Conservation (phyloP, 2,797 vertebrate species). For the Dryobates pubescens region DNA sequence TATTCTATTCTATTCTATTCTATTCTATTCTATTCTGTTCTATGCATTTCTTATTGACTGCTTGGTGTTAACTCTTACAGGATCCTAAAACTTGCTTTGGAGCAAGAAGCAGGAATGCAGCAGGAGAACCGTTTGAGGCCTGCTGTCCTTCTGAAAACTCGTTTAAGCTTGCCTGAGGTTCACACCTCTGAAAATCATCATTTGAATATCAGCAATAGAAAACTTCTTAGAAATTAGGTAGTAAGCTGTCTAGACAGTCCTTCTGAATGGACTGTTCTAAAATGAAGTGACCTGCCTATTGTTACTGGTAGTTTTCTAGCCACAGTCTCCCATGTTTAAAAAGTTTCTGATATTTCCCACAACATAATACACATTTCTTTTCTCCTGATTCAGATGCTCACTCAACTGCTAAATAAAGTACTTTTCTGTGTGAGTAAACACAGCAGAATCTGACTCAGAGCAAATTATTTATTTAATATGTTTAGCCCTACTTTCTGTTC, state of each 20-base stretch:
- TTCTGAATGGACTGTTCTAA: not conserved
- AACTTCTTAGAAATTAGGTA: not conserved
- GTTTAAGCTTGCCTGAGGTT: not conserved
- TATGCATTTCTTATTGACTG: not conserved
- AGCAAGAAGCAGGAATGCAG: not conserved
- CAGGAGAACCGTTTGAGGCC: not conserved
- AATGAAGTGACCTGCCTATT: not conserved
- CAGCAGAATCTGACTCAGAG: constrained; percentile 12
- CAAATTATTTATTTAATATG: constrained; percentile 59
- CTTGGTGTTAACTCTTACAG: not conserved
- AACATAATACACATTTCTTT: not conserved
- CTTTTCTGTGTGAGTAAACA: constrained; percentile 42
- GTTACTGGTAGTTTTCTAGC: not conserved
- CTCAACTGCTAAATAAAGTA: constrained; percentile 38
- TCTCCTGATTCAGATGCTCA: constrained; percentile 17
- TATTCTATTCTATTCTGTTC: too few species aligned
- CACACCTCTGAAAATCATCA: not conserved
- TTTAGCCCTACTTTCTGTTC: constrained; percentile 37
- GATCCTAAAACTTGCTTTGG: not conserved
- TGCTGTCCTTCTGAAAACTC: not conserved
- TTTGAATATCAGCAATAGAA: not conserved
- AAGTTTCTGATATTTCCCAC: not conserved
- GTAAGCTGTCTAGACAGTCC: not conserved
- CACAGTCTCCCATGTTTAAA: not conserved
- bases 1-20: too few species aligned